phyloP scores from a whole-genome alignment of 1,140 invertebrate species.

The Notospermus geniculatus region DNA sequence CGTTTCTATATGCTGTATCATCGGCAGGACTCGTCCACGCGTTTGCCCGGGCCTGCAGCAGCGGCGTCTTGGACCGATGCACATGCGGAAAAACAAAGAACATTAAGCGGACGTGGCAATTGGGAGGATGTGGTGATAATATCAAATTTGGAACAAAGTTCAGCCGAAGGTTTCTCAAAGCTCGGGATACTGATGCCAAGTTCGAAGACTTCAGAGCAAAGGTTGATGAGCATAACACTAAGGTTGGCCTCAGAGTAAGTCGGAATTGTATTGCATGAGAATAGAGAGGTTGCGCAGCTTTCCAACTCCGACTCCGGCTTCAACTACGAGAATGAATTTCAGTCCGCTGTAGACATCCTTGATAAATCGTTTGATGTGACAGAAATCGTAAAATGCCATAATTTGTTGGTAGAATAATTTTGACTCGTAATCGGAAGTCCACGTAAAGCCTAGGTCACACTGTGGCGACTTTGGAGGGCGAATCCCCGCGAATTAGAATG shows the following conservation, averaged over 20 bases:
- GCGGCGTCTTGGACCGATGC: constrained; percentile 66
- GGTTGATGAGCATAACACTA: constrained; percentile 68
- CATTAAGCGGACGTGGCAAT: constrained; percentile 60
- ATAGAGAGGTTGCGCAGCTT: no score
- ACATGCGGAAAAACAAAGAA: constrained; percentile 61
- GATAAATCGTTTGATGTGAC: no score
- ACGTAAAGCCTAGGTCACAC: no score
- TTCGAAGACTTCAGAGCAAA: constrained; percentile 51
- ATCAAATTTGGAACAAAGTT: constrained; percentile 65
- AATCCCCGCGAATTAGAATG: no score
- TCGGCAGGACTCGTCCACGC: constrained; percentile 68
- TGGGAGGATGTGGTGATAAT: constrained; percentile 71
- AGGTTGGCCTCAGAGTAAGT: constrained; percentile 64
- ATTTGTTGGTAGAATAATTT: no score
- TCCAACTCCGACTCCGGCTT: no score
- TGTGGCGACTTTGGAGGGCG: no score
- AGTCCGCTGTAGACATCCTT: no score
- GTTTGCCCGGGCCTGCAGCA: constrained; percentile 66
- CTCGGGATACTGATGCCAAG: constrained; percentile 25
- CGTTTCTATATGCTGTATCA: constrained; percentile 68
- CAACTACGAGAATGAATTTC: no score
- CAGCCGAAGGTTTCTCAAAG: constrained; percentile 61
- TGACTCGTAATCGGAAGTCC: no score
- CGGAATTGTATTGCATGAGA: no score
- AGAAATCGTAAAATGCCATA: no score